Evolutionary conservation across 2,888 invertebrate genomes (phyloP).

Genomic region (Tolmerus cingulatus): DNA sequence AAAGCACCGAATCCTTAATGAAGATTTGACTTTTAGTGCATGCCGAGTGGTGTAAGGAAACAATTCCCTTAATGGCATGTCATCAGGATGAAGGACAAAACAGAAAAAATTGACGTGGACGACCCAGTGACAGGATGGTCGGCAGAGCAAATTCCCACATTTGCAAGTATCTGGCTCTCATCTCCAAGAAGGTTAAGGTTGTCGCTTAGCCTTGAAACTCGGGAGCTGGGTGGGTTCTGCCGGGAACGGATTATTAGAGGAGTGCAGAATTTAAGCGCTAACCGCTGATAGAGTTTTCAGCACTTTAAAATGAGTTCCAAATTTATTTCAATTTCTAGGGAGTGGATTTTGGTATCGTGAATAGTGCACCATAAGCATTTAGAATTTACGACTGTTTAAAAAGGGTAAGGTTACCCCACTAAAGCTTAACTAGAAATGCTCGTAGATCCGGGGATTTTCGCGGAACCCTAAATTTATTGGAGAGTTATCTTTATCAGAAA

Average conservation of each 20-base stretch:
- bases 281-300: background rate
- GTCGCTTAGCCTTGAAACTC: slow-evolving; percentile 13
- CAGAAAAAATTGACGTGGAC: slow-evolving; percentile 12
- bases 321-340: background rate
- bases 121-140: slow-evolving; percentile 22
- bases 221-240: background rate
- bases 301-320: background rate
- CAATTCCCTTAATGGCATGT: slow-evolving; percentile 27
- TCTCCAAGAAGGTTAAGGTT: slow-evolving; percentile 26
- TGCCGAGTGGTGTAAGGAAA: background rate
- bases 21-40: slow-evolving; percentile 30
- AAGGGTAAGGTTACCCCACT: background rate
- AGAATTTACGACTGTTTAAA: background rate
- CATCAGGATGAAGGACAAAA: slow-evolving; percentile 8
- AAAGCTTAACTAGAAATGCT: background rate
- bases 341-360: background rate
- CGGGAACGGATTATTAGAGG: background rate
- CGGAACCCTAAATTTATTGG: background rate
- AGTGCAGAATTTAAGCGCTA: background rate
- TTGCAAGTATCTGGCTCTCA: background rate
- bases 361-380: background rate
- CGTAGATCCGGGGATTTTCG: background rate
- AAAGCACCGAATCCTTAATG: slow-evolving; percentile 27
- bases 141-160: background rate
- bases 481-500: background rate